phyloP scores from a whole-genome alignment of 2,797 vertebrate species.

The Anableps anableps region DNA sequence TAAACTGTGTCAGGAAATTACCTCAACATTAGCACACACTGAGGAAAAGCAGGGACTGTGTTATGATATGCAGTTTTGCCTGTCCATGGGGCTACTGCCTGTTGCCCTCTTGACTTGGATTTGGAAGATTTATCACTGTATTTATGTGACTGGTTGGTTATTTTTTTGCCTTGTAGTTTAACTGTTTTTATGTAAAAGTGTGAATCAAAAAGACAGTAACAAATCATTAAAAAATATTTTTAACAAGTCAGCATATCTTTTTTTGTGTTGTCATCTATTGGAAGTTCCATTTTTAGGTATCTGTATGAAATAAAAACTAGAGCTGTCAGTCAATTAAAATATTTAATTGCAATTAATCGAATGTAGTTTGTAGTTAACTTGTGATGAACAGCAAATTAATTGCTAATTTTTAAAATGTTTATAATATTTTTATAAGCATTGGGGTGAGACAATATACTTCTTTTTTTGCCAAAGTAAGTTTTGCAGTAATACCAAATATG shows the following conservation, averaged over 20 bases:
- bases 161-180: conserved; percentile 18
- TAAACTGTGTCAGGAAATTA: conserved; percentile 60
- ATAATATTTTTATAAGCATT: no score
- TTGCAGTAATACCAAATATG: no score
- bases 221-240: not conserved
- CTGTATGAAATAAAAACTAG: not conserved
- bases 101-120: conserved; percentile 17
- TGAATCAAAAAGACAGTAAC: conserved; percentile 3
- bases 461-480: no score
- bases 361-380: no score
- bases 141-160: not conserved
- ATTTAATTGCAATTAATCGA: not conserved
- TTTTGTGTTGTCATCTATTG: not conserved
- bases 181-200: no score
- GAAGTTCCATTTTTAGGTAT: not conserved
- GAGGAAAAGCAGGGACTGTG: conserved; percentile 38
- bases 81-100: not conserved
- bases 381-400: no score
- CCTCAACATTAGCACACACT: conserved; percentile 50
- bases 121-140: conserved; percentile 19
- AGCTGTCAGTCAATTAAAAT: not conserved
- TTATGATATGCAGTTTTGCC: conserved; percentile 37
- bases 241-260: not conserved
- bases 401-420: no score
- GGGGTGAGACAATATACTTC: no score